These are phyloP conservation scores for Brachirus orientalis DNA, from an alignment of 2,113 vertebrate genomes.

Conservation along the genomic window DNA sequence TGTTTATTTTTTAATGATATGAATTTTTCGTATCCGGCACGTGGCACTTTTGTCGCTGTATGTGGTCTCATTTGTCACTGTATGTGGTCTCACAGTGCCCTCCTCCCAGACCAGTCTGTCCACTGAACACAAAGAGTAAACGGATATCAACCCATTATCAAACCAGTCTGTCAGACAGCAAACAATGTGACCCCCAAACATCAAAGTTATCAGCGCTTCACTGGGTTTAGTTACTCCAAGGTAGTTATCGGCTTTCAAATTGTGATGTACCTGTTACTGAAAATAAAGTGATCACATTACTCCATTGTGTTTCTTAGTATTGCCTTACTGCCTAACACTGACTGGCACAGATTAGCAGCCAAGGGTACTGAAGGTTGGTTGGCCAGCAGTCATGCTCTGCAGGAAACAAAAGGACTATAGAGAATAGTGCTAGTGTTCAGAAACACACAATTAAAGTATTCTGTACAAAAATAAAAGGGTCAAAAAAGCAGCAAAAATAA, in stretches of 20 bases:
- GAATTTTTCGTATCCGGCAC: too few relatives aligned
- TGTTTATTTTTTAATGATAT: too few relatives aligned
- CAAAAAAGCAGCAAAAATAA: neutral
- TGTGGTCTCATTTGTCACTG: neutral
- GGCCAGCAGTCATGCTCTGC: slow-evolving; percentile 3
- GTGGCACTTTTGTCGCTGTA: too few relatives aligned
- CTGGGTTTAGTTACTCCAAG: neutral
- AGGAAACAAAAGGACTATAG: neutral
- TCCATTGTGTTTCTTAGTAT: neutral
- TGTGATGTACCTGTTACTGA: too few relatives aligned
- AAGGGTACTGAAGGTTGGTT: slow-evolving; percentile 13
- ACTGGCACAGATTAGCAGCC: slow-evolving; percentile 17
- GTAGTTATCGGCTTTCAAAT: neutral
- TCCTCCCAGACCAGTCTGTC: neutral
- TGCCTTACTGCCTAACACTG: neutral
- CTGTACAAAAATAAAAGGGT: too few relatives aligned
- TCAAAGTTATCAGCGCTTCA: neutral
- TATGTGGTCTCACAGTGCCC: neutral
- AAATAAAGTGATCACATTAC: slow-evolving; percentile 1
- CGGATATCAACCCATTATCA: neutral
- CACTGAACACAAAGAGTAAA: neutral
- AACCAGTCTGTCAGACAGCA: too few relatives aligned
- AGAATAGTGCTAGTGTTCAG: neutral
- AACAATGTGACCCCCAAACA: neutral
- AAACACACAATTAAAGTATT: neutral